phyloP scores from a whole-genome alignment of 2,797 vertebrate genomes.

The Hippopotamyrus pictus region DNA sequence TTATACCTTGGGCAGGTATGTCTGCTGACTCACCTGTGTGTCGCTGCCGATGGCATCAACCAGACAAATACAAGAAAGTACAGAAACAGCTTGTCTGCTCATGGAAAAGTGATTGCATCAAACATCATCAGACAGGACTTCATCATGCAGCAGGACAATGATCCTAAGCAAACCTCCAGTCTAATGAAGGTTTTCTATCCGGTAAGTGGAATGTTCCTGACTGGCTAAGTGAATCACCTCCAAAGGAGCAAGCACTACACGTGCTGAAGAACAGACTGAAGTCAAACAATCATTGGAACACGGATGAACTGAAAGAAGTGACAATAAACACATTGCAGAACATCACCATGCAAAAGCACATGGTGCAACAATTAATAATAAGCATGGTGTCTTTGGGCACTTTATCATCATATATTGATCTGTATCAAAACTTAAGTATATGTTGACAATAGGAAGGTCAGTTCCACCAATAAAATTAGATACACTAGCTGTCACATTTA shows the following conservation, averaged over 20 bases:
- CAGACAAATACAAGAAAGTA: neutral
- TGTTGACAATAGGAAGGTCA: neutral
- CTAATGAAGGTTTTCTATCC: neutral
- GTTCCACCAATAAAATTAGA: neutral
- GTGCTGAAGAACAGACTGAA: neutral
- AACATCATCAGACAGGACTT: neutral
- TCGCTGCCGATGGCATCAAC: neutral
- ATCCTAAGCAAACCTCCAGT: neutral
- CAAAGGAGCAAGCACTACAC: neutral
- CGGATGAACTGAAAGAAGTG: neutral
- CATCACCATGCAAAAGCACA: neutral
- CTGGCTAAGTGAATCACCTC: neutral
- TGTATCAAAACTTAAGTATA: neutral
- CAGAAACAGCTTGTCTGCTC: neutral
- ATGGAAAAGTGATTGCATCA: neutral
- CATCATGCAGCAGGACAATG: neutral
- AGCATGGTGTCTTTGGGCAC: neutral
- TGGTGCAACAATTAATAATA: neutral
- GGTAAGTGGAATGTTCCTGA: neutral
- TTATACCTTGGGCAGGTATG: neutral
- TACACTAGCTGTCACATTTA: neutral
- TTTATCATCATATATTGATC: neutral
- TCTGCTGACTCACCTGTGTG: neutral
- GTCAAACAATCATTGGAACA: neutral
- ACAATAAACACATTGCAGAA: neutral